Evolutionary conservation across 1,140 invertebrate species (phyloP).

Genomic region (Dufourea novaeangliae): DNA sequence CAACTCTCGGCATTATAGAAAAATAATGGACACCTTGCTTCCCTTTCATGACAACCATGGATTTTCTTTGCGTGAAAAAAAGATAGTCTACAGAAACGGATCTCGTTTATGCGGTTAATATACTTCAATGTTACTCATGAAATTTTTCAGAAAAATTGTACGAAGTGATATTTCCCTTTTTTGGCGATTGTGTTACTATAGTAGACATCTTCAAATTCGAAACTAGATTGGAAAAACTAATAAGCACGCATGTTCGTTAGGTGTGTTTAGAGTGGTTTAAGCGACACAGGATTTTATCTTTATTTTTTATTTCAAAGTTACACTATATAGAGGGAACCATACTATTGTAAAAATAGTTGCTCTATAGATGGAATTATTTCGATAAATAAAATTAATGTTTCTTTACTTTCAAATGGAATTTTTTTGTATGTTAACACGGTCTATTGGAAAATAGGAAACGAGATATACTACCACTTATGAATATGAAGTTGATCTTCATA

Average conservation of each 20-base stretch:
- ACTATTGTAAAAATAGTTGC: too few relatives aligned
- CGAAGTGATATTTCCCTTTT: background rate
- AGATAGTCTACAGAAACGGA: background rate
- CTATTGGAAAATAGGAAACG: too few relatives aligned
- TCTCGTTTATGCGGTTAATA: background rate
- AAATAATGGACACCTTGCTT: slow-evolving; percentile 57
- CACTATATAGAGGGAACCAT: too few relatives aligned
- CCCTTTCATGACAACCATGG: slow-evolving; percentile 23
- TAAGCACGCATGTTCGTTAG: background rate
- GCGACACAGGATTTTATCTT: too few relatives aligned
- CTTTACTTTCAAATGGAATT: too few relatives aligned
- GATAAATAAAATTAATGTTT: too few relatives aligned
- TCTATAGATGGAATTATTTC: too few relatives aligned
- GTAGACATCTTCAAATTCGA: background rate
- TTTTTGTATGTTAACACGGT: too few relatives aligned
- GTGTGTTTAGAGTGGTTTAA: too few relatives aligned
- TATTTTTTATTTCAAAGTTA: too few relatives aligned
- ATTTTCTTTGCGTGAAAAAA: background rate
- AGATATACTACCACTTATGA: too few relatives aligned
- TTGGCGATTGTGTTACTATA: background rate
- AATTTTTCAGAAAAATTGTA: background rate
- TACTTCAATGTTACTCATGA: slow-evolving; percentile 6
- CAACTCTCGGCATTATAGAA: slow-evolving; percentile 48
- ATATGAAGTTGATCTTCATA: too few relatives aligned
- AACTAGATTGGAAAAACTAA: background rate